These are phyloP conservation scores for Scytalopus superciliaris DNA, from an alignment of 2,113 vertebrate genomes.

Conservation along the genomic window DNA sequence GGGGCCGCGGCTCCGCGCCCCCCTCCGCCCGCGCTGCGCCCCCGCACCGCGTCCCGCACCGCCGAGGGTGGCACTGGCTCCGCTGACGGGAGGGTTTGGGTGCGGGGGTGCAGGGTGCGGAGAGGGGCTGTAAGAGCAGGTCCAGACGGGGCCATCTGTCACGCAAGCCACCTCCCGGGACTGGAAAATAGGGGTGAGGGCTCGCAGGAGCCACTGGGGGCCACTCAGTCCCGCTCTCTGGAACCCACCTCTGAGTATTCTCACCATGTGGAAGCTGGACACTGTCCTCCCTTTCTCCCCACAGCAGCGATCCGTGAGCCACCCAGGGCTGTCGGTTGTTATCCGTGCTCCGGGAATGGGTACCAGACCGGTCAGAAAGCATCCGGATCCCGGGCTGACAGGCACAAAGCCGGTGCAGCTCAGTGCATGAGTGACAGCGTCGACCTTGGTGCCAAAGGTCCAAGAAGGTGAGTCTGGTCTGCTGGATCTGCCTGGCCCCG, in stretches of 20 bases:
- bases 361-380: not conserved
- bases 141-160: accelerated
- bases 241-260: not conserved
- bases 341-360: accelerated
- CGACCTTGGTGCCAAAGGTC: not conserved
- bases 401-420: not conserved
- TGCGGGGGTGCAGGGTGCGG: not conserved
- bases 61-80: not conserved
- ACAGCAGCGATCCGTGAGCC: not conserved
- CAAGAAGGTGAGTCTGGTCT: not conserved
- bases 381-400: no score
- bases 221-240: accelerated
- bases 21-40: not conserved
- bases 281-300: not conserved
- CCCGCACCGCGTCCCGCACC: not conserved
- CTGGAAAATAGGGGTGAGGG: accelerated
- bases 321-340: not conserved
- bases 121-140: not conserved
- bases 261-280: not conserved
- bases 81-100: not conserved
- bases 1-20: not conserved
- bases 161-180: not conserved
- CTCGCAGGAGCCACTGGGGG: not conserved
- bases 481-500: not conserved
- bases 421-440: not conserved